phyloP scores from a whole-genome alignment of 2,113 vertebrate genomes.

The Takifugu flavidus region DNA sequence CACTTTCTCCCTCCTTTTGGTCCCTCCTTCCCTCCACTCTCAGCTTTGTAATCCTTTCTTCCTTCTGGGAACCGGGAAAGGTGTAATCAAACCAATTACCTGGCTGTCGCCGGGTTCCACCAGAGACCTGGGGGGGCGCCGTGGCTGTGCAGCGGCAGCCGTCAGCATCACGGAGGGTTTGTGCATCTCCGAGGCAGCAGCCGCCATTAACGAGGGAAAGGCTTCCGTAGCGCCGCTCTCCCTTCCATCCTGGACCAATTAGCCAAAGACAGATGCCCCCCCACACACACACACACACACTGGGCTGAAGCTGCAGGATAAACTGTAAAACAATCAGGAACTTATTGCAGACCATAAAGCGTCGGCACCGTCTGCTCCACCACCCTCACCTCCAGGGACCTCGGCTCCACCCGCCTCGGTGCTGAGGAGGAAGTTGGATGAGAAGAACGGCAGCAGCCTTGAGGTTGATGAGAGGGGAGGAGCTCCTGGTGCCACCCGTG shows the following conservation, averaged over 20 bases:
- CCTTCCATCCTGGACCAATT: conserved; percentile 9
- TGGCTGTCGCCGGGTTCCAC: conserved; percentile 37
- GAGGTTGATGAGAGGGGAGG: conserved; percentile 59
- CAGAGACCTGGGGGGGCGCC: conserved; percentile 32
- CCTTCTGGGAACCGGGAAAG: conserved; percentile 34
- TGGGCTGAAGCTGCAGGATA: conserved; percentile 1
- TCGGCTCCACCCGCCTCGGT: too few relatives aligned
- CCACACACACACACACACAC: not conserved
- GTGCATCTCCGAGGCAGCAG: conserved; percentile 57
- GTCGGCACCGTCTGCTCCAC: not conserved
- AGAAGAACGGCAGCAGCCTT: conserved; percentile 13
- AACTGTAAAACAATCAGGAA: not conserved
- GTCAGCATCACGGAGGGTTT: conserved; percentile 20
- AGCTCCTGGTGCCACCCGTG: conserved; percentile 31
- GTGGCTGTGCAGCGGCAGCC: conserved; percentile 21
- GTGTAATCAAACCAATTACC: conserved; percentile 66
- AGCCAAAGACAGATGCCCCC: not conserved
- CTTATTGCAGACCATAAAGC: not conserved
- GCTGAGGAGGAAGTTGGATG: too few relatives aligned
- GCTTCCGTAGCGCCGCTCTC: conserved; percentile 9
- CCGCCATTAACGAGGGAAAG: conserved; percentile 53
- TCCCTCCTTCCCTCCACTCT: conserved; percentile 37
- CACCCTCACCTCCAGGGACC: not conserved
- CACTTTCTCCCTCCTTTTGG: conserved; percentile 15
- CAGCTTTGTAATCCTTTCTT: conserved; percentile 27